Evolutionary conservation across 1,140 invertebrate genomes (phyloP).

Genomic region (Dufourea novaeangliae): DNA sequence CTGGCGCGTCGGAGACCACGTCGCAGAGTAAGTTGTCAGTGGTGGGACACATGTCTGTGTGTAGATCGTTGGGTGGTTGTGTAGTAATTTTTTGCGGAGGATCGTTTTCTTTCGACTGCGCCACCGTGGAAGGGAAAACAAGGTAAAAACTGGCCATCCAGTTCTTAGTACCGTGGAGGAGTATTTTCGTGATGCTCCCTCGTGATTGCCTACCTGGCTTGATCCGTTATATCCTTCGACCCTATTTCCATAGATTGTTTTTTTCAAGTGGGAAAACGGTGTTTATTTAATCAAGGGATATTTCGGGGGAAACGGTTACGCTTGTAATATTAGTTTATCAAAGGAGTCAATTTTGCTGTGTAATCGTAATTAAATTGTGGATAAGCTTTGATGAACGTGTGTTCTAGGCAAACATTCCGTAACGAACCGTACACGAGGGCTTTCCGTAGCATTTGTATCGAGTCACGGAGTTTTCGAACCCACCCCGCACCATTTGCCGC

Average conservation of each 20-base stretch:
- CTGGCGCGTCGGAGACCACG: conserved; percentile 39
- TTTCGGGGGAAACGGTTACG: no score
- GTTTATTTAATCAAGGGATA: not conserved
- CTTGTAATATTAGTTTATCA: no score
- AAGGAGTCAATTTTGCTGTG: no score
- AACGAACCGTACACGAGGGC: no score
- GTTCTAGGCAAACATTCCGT: no score
- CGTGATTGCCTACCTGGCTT: not conserved
- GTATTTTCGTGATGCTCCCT: not conserved
- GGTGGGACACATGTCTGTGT: not conserved
- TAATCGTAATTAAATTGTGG: no score
- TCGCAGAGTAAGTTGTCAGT: conserved; percentile 58
- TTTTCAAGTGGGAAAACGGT: not conserved
- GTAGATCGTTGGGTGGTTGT: not conserved
- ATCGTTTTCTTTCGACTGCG: not conserved
- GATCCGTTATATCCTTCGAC: not conserved
- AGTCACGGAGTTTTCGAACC: no score
- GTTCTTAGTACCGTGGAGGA: not conserved
- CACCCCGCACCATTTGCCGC: no score
- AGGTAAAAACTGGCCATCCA: not conserved
- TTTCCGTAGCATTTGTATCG: no score
- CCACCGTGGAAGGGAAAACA: not conserved
- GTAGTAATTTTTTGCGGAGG: not conserved
- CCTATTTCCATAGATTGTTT: not conserved
- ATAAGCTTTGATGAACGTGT: no score